These are phyloP conservation scores for Lagodon rhomboides DNA, from an alignment of 2,797 vertebrate species.

Conservation along the genomic window DNA sequence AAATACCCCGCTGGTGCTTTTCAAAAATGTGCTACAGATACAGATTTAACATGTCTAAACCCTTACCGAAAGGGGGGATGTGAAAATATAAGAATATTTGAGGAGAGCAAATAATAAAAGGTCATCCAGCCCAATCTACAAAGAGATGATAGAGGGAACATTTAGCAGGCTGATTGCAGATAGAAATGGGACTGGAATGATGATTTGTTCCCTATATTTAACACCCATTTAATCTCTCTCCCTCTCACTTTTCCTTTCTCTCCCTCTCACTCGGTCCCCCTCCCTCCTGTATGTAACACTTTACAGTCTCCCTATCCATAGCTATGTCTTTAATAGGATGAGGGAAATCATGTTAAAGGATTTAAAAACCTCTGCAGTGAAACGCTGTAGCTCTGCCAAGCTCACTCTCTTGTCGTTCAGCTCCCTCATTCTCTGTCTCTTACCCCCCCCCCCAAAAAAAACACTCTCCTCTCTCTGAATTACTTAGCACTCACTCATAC, in stretches of 20 bases:
- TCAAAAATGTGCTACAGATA: constrained; percentile 11
- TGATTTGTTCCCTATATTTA: constrained; percentile 75
- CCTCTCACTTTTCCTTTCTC: constrained; percentile 54
- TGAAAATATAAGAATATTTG: constrained; percentile 22
- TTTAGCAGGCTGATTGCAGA: constrained; percentile 58
- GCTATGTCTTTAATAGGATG: constrained; percentile 84
- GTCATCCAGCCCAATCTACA: constrained; percentile 40
- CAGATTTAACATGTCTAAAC: constrained; percentile 14
- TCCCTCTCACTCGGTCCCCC: constrained; percentile 64
- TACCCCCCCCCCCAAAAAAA: constrained; percentile 46
- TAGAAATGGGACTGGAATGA: constrained; percentile 62
- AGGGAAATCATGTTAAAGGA: constrained; percentile 86
- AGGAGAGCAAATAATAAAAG: constrained; percentile 46
- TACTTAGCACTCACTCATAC: constrained; percentile 57
- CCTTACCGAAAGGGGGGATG: neutral
- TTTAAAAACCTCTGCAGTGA: constrained; percentile 84
- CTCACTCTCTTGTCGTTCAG: constrained; percentile 66
- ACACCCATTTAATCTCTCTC: constrained; percentile 72
- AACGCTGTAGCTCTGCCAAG: constrained; percentile 75
- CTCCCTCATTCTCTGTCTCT: constrained; percentile 62
- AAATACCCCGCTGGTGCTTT: neutral
- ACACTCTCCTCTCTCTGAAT: constrained; percentile 62
- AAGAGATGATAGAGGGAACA: constrained; percentile 53
- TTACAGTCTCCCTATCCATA: constrained; percentile 76
- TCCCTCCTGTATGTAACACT: constrained; percentile 67